Conservation (phyloP, 2,113 vertebrate species). For the Notiomystis cincta region DNA sequence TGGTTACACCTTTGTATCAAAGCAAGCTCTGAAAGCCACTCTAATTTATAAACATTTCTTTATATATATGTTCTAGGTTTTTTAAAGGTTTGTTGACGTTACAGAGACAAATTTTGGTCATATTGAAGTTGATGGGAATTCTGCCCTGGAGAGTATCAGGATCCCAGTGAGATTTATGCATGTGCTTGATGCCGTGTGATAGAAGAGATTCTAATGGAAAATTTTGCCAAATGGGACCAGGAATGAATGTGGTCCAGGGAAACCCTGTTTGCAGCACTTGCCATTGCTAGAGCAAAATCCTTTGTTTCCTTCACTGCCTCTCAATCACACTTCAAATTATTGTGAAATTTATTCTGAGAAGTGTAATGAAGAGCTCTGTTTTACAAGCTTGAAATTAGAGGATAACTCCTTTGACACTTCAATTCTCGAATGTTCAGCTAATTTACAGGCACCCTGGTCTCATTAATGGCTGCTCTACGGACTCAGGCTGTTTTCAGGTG, state of each 20-base stretch:
- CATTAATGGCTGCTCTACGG: not conserved
- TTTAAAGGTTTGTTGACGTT: not conserved
- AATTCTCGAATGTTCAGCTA: not conserved
- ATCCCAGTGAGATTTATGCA: not conserved
- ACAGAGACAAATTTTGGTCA: not conserved
- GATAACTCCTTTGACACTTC: not conserved
- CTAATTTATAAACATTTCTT: not conserved
- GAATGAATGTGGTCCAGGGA: not conserved
- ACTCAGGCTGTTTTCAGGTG: not conserved
- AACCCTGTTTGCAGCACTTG: not conserved
- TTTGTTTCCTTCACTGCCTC: not conserved
- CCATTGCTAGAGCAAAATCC: not conserved
- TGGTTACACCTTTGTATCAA: not conserved
- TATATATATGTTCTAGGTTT: not conserved
- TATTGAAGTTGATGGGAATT: not conserved
- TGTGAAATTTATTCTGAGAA: not conserved
- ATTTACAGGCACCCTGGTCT: conserved; percentile 4
- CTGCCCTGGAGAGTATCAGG: not conserved
- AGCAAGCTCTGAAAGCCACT: not conserved
- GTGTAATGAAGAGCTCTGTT: conserved; percentile 21
- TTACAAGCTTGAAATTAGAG: conserved; percentile 21
- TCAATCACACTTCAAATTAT: conserved; percentile 6
- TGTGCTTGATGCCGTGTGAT: not conserved
- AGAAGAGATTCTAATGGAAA: not conserved
- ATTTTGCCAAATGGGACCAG: not conserved